Evolutionary conservation across 2,888 invertebrate genomes (phyloP), one percentile per base, ranked within the genome.

Genomic region (Dolichomitus sp.): DNA sequence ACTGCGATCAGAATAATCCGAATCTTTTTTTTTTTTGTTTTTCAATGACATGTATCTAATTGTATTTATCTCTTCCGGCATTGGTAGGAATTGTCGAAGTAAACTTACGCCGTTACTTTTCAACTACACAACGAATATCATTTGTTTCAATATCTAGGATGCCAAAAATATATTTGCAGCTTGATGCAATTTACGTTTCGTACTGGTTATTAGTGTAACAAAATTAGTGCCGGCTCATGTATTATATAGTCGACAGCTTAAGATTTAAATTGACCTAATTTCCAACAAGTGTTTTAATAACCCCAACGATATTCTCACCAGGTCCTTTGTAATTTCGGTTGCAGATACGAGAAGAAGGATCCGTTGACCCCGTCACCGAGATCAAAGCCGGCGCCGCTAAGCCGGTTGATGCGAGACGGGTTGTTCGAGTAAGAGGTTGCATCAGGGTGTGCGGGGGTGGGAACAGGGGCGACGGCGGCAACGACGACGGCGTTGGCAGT

Each of bases 261-360:
- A 57, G 57, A 6, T 19, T 7, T n/a, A 17, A 27, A 11, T 30
- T 69, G 52, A 40, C 23, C 40, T 33, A 23, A 19, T 37, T 69
- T 52, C 14, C 14, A 40, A 19, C 52, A 52, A 54, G 27, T 40
- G 11, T 27, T 42, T 40, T 5, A 40, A 30, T 45, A 45, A 70
- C 23, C 42, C 19, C 0, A 59, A 59, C 4, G 37, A 59, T 73
- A 52, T 27, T 33, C 73, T 80, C 12, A 80, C 54, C 37, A 42
- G 4, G 50, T 37, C 42, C 59, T 77, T 70, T 61, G 63, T 50
- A 63, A 68, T 79, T 84, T 57, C 75, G 42, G 59, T 85, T 83
- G 17, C 84, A 86, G 86, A 78, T 74, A 73, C 76, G 57, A 69
- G 69, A 17, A 54, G 42, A 73, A 61, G 70, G 45, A 76, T 84